phyloP scores from a whole-genome alignment of 2,888 invertebrate species.

The Drosophila acutilabella region DNA sequence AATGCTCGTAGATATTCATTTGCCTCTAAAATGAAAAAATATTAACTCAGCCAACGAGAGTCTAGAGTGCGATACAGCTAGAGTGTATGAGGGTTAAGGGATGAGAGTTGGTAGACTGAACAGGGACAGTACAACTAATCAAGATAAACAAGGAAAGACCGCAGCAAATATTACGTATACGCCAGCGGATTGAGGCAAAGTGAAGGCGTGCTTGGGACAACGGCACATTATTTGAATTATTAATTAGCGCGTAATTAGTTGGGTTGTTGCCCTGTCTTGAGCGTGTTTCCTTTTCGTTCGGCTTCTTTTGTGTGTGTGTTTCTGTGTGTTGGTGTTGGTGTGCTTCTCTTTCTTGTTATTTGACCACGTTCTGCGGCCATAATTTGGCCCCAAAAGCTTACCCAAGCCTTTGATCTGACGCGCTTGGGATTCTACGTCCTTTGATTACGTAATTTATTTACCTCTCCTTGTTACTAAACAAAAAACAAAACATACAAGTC shows the following conservation, averaged over 20 bases:
- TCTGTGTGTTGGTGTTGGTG: neutral
- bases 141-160: slow-evolving; percentile 59
- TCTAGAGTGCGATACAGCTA: neutral
- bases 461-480: slow-evolving; percentile 38
- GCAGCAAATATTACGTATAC: slow-evolving; percentile 41
- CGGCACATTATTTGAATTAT: slow-evolving; percentile 78
- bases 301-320: slow-evolving; percentile 1
- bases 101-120: neutral
- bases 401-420: slow-evolving; percentile 68
- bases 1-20: slow-evolving; percentile 70
- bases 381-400: slow-evolving; percentile 57
- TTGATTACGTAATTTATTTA: slow-evolving; percentile 77
- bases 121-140: slow-evolving; percentile 47
- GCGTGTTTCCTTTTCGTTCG: slow-evolving; percentile 38
- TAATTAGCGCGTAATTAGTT: slow-evolving; percentile 80
- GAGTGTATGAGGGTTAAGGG: neutral
- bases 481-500: slow-evolving; percentile 50
- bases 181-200: slow-evolving; percentile 7
- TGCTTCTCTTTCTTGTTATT: slow-evolving; percentile 15
- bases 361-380: slow-evolving; percentile 72
- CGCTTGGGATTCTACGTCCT: slow-evolving; percentile 55
- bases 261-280: slow-evolving; percentile 64
- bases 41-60: slow-evolving; percentile 28
- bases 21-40: slow-evolving; percentile 60
- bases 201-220: slow-evolving; percentile 41